Evolutionary conservation across 2,888 invertebrate species (phyloP), one percentile per base, ranked within the genome.

Genomic region (Orthosia gracilis): DNA sequence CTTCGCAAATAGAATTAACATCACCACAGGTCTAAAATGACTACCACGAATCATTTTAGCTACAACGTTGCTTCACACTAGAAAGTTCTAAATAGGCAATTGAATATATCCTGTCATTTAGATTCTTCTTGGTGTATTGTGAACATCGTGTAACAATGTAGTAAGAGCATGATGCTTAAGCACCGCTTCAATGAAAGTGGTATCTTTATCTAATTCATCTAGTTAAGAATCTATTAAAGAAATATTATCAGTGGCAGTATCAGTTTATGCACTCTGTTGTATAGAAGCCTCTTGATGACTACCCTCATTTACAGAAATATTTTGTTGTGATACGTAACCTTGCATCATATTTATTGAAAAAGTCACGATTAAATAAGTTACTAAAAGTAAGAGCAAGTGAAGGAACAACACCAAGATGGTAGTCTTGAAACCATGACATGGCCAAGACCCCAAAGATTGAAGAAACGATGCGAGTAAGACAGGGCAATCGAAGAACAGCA

Each of bases 21-120:
- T 3, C 31, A 40, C 12, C 15, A 26, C 12, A 26, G 15, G 11
- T 45, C 47, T 49, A 0, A 45, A 69, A 45, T n/a, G 0, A 65
- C 23, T 5, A 54, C 18, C 13, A 63, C 15, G 12, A 21, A 76
- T 17, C 2, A 5, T 12, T 13, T 40, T 55, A 67, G n/a, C n/a
- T 12, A 17, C n/a, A 70, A 54, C 7, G 4, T 40, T 18, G 23
- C 12, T 31, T 40, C 52, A 74, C 45, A 50, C 59, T 21, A 55
- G 26, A 61, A 75, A 75, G 5, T 80, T 17, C 13, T 54, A 62
- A 55, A 50, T 73, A 17, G 54, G 11, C 21, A 80, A 80, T 76
- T 80, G 74, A 58, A 57, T 49, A 59, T 81, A 75, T 77, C 77
- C 76, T 65, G 61, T 61, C n/a, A 65, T 55, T 75, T 61, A 23